Percentiles rank a stretch among this genome's conserved stretches.
Conservation (phyloP, 2,113 vertebrate species). For the Semnornis frantzii region DNA sequence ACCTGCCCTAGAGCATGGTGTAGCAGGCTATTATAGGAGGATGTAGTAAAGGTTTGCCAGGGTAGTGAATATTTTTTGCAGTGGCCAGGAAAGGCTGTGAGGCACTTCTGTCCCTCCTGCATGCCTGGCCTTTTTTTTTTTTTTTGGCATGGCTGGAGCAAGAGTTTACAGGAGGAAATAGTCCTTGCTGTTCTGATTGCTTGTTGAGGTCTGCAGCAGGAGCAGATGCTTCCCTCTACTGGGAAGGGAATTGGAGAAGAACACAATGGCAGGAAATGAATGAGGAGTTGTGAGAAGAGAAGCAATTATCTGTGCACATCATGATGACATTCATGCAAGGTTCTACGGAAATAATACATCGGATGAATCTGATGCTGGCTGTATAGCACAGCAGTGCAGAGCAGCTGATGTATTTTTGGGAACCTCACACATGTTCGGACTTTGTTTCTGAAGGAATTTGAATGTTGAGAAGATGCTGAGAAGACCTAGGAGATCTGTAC, state of each 20-base stretch:
- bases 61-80: not conserved
- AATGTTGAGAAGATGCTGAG: not conserved
- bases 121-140: not conserved
- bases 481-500: not conserved
- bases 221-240: constrained; percentile 29
- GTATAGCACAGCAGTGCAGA: not conserved
- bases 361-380: not conserved
- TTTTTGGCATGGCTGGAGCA: not conserved
- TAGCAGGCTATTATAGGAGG: not conserved
- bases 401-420: not conserved
- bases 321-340: not conserved
- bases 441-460: not conserved
- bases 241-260: not conserved
- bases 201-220: not conserved
- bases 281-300: constrained; percentile 5
- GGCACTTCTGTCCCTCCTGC: not conserved
- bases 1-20: not conserved
- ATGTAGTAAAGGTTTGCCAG: not conserved
- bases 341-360: not conserved
- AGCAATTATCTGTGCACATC: not conserved
- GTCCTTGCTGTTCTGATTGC: not conserved
- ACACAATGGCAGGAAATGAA: constrained; percentile 40
- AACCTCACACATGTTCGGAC: not conserved
- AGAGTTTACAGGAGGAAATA: not conserved
- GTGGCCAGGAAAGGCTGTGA: not conserved